These are phyloP conservation scores for Pituophis catenifer DNA, from an alignment of 2,113 vertebrate genomes.

Conservation along the genomic window DNA sequence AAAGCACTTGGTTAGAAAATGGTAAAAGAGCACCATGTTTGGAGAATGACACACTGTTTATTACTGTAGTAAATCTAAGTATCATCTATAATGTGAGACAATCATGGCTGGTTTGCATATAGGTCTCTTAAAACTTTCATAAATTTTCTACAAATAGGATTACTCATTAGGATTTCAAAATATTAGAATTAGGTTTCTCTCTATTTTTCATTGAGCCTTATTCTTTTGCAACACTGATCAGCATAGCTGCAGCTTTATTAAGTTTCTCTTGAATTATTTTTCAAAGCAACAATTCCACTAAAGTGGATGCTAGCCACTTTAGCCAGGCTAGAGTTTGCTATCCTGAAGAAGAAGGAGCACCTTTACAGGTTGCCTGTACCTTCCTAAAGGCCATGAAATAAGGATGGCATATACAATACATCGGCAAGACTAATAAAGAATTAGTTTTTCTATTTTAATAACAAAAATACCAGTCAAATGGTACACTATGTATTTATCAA, in stretches of 20 bases:
- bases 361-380: background rate
- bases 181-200: background rate
- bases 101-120: background rate
- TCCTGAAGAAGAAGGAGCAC: background rate
- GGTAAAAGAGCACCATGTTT: constrained; percentile 1
- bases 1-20: constrained; percentile 3
- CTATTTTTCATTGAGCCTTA: background rate
- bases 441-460: background rate
- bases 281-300: background rate
- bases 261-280: background rate
- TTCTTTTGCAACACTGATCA: background rate
- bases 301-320: no score
- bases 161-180: background rate
- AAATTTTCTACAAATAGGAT: background rate
- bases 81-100: background rate
- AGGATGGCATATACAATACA: background rate
- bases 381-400: background rate
- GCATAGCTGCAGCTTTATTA: background rate
- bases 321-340: background rate
- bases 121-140: background rate
- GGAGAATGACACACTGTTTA: constrained; percentile 6
- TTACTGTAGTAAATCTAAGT: constrained; percentile 9
- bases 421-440: background rate
- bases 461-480: background rate
- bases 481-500: background rate